Evolutionary conservation across 2,888 invertebrate species (phyloP).

Genomic region (Acleris cristana): DNA sequence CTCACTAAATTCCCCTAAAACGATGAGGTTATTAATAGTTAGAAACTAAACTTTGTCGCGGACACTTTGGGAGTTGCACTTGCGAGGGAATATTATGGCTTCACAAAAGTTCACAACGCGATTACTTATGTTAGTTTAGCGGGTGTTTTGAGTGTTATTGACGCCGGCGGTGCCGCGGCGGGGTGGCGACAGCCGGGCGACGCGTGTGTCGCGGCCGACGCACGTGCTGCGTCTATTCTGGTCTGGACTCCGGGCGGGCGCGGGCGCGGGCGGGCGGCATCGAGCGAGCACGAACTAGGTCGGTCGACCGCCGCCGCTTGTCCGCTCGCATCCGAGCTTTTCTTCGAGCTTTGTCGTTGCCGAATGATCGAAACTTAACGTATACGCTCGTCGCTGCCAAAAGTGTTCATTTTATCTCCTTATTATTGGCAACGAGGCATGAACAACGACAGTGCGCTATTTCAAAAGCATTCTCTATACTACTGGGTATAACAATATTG

Average conservation of each 20-base stretch:
- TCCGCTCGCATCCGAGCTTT: slow-evolving; percentile 42
- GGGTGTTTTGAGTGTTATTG: slow-evolving; percentile 43
- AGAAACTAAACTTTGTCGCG: slow-evolving; percentile 43
- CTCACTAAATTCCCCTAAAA: slow-evolving; percentile 57
- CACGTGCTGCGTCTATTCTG: slow-evolving; percentile 83
- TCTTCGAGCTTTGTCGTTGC: slow-evolving; percentile 47
- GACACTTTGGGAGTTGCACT: slow-evolving; percentile 40
- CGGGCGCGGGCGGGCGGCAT: slow-evolving; percentile 64
- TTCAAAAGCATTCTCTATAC: no score
- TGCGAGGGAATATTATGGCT: slow-evolving; percentile 24
- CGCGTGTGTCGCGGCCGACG: slow-evolving; percentile 74
- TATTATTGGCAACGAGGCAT: no score
- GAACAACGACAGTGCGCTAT: no score
- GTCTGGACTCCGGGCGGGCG: slow-evolving; percentile 56
- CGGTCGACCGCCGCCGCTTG: slow-evolving; percentile 51
- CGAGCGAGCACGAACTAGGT: slow-evolving; percentile 78
- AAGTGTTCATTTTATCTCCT: not conserved
- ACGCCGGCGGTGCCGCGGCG: slow-evolving; percentile 30
- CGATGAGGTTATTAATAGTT: slow-evolving; percentile 62
- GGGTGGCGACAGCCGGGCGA: slow-evolving; percentile 39
- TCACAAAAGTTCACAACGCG: slow-evolving; percentile 52
- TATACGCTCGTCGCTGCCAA: not conserved
- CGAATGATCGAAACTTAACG: slow-evolving; percentile 1
- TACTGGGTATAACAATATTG: no score
- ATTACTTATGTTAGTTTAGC: slow-evolving; percentile 45